Conservation (phyloP, 2,113 vertebrate genomes). For the Podocnemis expansa region DNA sequence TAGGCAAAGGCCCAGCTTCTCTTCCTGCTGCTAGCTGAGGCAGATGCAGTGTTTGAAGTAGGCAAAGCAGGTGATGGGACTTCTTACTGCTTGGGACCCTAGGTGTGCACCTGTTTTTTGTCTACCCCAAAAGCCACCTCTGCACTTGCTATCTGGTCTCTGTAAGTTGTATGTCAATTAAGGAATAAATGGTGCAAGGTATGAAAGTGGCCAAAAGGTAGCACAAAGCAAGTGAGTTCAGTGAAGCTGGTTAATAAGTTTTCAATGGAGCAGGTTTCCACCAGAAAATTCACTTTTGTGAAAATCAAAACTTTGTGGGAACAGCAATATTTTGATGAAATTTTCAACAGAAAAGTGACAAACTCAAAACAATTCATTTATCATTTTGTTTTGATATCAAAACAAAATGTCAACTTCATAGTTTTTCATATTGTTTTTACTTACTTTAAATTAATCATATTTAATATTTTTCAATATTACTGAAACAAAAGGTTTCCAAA, state of each 20-base stretch:
- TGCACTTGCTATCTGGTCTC: too few species aligned
- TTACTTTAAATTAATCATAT: background rate
- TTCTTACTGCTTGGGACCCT: too few species aligned
- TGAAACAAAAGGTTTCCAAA: background rate
- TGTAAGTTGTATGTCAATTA: background rate
- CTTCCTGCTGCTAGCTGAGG: too few species aligned
- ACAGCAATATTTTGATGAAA: rapidly evolving
- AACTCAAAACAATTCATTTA: background rate
- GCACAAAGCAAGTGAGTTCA: rapidly evolving
- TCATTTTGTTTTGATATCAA: background rate
- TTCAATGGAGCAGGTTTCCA: background rate
- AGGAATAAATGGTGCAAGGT: background rate
- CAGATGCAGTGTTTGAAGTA: too few species aligned
- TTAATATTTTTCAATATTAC: rapidly evolving
- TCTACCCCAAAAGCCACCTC: too few species aligned
- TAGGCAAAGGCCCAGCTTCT: too few species aligned
- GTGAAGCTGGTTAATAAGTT: background rate
- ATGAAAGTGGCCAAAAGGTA: rapidly evolving
- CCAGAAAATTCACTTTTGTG: rapidly evolving
- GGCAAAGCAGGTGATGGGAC: too few species aligned
- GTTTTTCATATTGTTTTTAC: background rate
- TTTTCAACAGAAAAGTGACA: rapidly evolving
- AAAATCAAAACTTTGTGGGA: background rate
- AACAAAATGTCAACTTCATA: background rate
- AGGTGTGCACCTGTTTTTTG: too few species aligned